Evolutionary conservation across 1,140 invertebrate species (phyloP).

Genomic region (Meloidogyne chitwoodi): DNA sequence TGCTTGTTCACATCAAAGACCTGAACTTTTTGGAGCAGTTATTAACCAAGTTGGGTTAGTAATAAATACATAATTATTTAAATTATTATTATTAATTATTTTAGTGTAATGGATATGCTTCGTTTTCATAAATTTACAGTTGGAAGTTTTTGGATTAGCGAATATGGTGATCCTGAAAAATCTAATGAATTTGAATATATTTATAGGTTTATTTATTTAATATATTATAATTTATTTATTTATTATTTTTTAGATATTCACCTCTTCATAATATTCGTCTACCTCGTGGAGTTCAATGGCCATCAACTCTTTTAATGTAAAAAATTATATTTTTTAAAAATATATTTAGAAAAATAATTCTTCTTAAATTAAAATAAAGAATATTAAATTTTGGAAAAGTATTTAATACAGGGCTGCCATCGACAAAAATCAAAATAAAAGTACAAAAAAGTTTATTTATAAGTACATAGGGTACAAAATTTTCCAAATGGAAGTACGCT

Average conservation of each 20-base stretch:
- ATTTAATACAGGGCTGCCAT: no score
- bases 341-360: no score
- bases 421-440: no score
- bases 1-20: conserved; percentile 84
- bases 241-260: conserved; percentile 67
- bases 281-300: conserved; percentile 70
- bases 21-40: conserved; percentile 84
- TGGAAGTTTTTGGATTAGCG: conserved; percentile 89
- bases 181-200: conserved; percentile 81
- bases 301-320: conserved; percentile 75
- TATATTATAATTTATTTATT: neutral
- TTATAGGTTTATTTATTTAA: conserved; percentile 67
- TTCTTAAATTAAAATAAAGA: no score
- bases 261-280: conserved; percentile 85
- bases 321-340: neutral
- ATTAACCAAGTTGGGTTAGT: conserved; percentile 83
- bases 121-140: conserved; percentile 97
- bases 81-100: neutral
- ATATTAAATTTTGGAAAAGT: no score
- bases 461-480: no score
- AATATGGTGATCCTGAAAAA: conserved; percentile 87
- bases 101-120: conserved; percentile 90
- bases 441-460: no score
- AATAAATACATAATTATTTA: neutral
- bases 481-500: no score